These are phyloP conservation scores for Acanthoscelides obtectus DNA, from an alignment of 2,888 invertebrate species.

Conservation along the genomic window DNA sequence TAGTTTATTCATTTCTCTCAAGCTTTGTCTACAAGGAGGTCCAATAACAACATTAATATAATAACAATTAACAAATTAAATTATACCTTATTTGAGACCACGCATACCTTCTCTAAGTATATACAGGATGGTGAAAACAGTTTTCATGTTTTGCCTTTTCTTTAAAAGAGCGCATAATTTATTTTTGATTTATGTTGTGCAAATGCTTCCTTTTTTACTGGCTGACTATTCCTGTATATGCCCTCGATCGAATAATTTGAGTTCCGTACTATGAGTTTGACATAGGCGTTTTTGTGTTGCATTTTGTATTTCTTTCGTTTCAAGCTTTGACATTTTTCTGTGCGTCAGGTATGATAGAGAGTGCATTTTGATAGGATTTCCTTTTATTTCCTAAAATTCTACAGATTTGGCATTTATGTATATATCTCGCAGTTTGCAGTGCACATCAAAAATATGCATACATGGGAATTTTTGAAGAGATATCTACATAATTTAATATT, in stretches of 20 bases:
- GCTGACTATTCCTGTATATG: not conserved
- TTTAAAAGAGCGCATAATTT: not conserved
- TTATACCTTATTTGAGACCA: slow-evolving; percentile 3
- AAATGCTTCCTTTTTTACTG: not conserved
- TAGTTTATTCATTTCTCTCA: slow-evolving; percentile 1
- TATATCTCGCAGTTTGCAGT: not conserved
- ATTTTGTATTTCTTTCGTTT: not conserved
- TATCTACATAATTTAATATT: too few species aligned
- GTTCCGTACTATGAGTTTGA: not conserved
- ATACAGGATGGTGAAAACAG: not conserved
- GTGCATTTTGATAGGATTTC: not conserved
- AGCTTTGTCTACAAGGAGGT: not conserved
- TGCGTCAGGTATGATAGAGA: not conserved
- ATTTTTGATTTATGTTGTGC: not conserved
- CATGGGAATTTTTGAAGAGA: not conserved
- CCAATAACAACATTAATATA: not conserved
- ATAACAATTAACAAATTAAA: slow-evolving; percentile 1
- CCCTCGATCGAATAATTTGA: not conserved
- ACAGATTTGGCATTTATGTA: not conserved
- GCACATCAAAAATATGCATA: not conserved
- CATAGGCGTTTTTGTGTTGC: not conserved
- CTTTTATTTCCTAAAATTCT: not conserved
- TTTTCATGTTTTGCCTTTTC: not conserved
- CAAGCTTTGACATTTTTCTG: not conserved
- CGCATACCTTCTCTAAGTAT: not conserved